Conservation (phyloP, 2,113 vertebrate species). For the Oreocharis arfaki region DNA sequence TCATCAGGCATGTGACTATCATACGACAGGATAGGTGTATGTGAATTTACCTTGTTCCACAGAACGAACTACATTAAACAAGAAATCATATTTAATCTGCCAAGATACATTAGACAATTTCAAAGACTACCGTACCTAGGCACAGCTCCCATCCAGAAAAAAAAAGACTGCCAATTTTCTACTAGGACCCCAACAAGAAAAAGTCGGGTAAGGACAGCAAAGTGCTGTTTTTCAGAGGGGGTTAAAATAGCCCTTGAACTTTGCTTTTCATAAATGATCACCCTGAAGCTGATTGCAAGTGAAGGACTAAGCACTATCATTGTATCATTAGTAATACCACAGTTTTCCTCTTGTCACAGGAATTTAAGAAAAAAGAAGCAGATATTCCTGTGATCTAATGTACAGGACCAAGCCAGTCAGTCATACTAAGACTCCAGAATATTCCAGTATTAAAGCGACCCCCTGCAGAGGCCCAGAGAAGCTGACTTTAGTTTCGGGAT, state of each 20-base stretch:
- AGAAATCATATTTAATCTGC: not conserved
- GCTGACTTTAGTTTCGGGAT: not conserved
- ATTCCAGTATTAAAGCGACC: not conserved
- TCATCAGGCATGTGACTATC: not conserved
- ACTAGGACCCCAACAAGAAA: not conserved
- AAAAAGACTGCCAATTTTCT: not conserved
- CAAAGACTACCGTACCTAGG: not conserved
- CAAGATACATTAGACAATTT: not conserved
- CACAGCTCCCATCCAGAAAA: not conserved
- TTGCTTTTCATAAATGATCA: not conserved
- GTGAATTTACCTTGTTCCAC: not conserved
- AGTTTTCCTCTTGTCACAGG: not conserved
- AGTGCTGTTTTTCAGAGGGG: not conserved
- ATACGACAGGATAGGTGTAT: not conserved
- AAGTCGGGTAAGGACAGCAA: not conserved
- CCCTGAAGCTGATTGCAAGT: not conserved
- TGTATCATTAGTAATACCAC: not conserved
- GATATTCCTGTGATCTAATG: not conserved
- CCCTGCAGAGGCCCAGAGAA: not conserved
- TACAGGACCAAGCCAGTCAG: not conserved
- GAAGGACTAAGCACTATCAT: not conserved
- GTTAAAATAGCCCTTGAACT: not conserved
- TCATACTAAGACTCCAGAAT: not conserved
- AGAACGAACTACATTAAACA: not conserved
- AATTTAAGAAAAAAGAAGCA: not conserved